Percentiles rank a stretch among this genome's conserved stretches.
Evolutionary conservation across 2,797 vertebrate genomes (phyloP).

Genomic region (Hapalemur alaotrensis): DNA sequence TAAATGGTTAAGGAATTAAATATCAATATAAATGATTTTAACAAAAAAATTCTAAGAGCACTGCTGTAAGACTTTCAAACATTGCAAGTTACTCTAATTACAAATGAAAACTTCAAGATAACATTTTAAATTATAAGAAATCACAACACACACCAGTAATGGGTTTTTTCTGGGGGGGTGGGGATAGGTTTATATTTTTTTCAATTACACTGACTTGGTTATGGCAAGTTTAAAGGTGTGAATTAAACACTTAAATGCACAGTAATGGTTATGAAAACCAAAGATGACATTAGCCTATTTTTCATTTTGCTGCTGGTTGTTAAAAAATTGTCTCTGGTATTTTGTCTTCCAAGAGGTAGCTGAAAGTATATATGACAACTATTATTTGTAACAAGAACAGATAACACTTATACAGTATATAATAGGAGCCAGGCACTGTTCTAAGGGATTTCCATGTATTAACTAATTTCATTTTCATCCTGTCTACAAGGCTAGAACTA

Average conservation of each 20-base stretch:
- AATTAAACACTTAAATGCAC: background rate
- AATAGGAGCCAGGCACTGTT: background rate
- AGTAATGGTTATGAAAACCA: constrained; percentile 26
- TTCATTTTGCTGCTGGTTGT: constrained; percentile 11
- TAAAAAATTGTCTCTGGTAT: background rate
- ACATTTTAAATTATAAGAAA: background rate
- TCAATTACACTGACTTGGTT: background rate
- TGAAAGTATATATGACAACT: background rate
- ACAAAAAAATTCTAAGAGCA: background rate
- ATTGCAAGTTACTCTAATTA: background rate
- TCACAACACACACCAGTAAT: background rate
- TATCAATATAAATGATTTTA: background rate
- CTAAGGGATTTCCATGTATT: background rate
- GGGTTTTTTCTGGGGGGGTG: background rate
- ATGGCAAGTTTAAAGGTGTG: constrained; percentile 17
- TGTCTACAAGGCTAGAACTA: background rate
- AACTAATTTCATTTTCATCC: background rate
- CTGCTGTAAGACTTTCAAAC: background rate
- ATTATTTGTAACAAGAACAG: background rate
- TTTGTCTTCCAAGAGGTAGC: background rate
- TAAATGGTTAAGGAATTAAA: constrained; percentile 30
- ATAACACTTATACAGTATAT: background rate
- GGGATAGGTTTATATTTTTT: background rate
- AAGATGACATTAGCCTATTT: constrained; percentile 5
- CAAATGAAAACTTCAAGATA: constrained; percentile 2